A percentile compares a stretch with the other conserved stretches of the same genome.
phyloP scores from a whole-genome alignment of 2,113 vertebrate species.

The Ophiodon elongatus region DNA sequence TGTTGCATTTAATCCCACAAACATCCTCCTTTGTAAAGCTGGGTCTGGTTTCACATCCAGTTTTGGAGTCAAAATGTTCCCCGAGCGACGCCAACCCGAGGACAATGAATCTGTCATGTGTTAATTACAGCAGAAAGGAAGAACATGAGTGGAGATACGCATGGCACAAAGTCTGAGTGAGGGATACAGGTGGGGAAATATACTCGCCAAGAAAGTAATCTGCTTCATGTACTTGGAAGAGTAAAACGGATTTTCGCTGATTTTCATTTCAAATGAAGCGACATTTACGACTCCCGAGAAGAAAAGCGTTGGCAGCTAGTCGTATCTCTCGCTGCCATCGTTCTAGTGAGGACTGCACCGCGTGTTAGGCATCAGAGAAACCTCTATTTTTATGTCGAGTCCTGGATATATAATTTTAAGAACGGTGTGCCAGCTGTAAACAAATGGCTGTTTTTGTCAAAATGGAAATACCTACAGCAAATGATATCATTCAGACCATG shows the following conservation, averaged over 20 bases:
- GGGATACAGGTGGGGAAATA: constrained; percentile 11
- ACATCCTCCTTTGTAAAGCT: background rate
- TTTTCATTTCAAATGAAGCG: background rate
- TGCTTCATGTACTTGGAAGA: background rate
- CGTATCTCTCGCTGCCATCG: background rate
- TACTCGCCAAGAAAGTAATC: constrained; percentile 8
- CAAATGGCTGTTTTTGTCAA: background rate
- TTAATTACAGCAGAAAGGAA: constrained; percentile 19
- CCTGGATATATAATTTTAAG: background rate
- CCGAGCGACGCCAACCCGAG: background rate
- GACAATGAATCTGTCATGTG: constrained; percentile 13
- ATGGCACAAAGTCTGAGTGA: background rate
- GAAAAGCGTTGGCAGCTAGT: background rate
- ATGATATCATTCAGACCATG: constrained; percentile 5
- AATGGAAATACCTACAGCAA: background rate
- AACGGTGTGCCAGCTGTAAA: background rate
- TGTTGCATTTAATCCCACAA: background rate
- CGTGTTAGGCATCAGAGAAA: background rate
- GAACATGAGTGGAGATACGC: background rate
- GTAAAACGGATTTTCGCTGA: background rate
- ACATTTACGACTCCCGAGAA: background rate
- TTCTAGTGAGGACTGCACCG: background rate
- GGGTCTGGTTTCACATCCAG: background rate
- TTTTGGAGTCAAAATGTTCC: constrained; percentile 15
- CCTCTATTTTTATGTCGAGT: background rate